phyloP scores from a whole-genome alignment of 2,113 vertebrate genomes.

The Naja naja region DNA sequence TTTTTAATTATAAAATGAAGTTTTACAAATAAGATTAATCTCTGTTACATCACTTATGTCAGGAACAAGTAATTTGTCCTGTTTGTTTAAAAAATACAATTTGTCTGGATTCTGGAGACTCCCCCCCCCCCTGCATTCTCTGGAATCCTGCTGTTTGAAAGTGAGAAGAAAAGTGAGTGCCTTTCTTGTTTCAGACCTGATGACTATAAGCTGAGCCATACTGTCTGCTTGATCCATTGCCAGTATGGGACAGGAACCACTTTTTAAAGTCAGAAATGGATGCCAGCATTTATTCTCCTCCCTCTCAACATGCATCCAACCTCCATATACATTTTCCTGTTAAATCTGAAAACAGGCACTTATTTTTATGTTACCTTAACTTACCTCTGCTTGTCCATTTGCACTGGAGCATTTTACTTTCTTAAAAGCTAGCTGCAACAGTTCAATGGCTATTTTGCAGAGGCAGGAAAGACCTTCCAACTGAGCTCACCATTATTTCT shows the following conservation, averaged over 20 bases:
- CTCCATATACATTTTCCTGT: not conserved
- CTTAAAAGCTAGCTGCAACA: not conserved
- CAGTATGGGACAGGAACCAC: not conserved
- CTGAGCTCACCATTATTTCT: not conserved
- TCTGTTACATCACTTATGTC: not conserved
- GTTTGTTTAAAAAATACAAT: not conserved
- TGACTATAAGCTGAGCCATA: not conserved
- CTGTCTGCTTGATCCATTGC: not conserved
- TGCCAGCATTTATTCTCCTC: not conserved
- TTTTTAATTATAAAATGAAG: not conserved
- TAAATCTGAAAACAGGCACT: not conserved
- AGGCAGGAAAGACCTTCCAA: not conserved
- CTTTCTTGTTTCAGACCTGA: not conserved
- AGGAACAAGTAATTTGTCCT: not conserved
- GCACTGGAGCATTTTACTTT: not conserved
- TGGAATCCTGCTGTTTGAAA: not conserved
- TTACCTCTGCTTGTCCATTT: not conserved
- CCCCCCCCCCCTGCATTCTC: not conserved
- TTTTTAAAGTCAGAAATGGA: not conserved
- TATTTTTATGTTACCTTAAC: not conserved
- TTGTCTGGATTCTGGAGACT: not conserved
- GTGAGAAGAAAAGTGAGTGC: not conserved
- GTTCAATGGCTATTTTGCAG: not conserved
- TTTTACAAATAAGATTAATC: not conserved
- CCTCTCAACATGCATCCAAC: not conserved